Evolutionary conservation across 2,888 invertebrate genomes (phyloP).

Genomic region (Sicus ferrugineus): DNA sequence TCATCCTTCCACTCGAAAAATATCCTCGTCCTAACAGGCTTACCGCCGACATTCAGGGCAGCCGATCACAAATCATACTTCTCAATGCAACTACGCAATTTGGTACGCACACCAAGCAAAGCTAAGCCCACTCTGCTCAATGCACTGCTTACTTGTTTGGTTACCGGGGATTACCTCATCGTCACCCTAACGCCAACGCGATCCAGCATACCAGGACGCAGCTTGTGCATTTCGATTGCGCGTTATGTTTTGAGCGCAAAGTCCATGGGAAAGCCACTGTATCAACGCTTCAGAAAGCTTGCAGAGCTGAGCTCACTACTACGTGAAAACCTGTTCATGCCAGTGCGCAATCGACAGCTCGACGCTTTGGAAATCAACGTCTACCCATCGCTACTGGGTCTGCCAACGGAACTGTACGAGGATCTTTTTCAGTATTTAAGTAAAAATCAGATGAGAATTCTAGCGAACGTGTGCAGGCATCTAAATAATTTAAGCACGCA

Average conservation of each 20-base stretch:
- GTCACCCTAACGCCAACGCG: slow-evolving; percentile 53
- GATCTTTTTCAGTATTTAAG: slow-evolving; percentile 51
- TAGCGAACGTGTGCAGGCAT: slow-evolving; percentile 53
- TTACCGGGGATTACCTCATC: slow-evolving; percentile 56
- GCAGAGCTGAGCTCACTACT: slow-evolving; percentile 66
- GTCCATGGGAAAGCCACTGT: slow-evolving; percentile 47
- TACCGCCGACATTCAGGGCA: slow-evolving; percentile 19
- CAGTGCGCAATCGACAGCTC: slow-evolving; percentile 69
- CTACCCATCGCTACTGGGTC: slow-evolving; percentile 61
- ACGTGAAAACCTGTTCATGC: slow-evolving; percentile 68
- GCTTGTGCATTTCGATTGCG: slow-evolving; percentile 56
- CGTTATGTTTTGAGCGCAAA: slow-evolving; percentile 55
- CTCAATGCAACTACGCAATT: slow-evolving; percentile 42
- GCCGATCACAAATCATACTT: slow-evolving; percentile 37
- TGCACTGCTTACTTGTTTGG: slow-evolving; percentile 50
- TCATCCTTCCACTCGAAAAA: slow-evolving; percentile 52
- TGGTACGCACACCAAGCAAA: slow-evolving; percentile 28
- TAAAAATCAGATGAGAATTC: slow-evolving; percentile 48
- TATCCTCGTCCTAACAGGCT: slow-evolving; percentile 45
- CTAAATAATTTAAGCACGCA: slow-evolving; percentile 42
- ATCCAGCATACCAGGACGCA: slow-evolving; percentile 48
- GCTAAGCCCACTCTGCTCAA: slow-evolving; percentile 21
- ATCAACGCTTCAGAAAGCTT: slow-evolving; percentile 57
- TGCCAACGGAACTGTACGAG: slow-evolving; percentile 56
- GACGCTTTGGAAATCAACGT: slow-evolving; percentile 49